A percentile compares a stretch with the other conserved stretches of the same genome.
phyloP scores from a whole-genome alignment of 53 echinoderm and acorn worm genomes.

The Actinopyga echinites region DNA sequence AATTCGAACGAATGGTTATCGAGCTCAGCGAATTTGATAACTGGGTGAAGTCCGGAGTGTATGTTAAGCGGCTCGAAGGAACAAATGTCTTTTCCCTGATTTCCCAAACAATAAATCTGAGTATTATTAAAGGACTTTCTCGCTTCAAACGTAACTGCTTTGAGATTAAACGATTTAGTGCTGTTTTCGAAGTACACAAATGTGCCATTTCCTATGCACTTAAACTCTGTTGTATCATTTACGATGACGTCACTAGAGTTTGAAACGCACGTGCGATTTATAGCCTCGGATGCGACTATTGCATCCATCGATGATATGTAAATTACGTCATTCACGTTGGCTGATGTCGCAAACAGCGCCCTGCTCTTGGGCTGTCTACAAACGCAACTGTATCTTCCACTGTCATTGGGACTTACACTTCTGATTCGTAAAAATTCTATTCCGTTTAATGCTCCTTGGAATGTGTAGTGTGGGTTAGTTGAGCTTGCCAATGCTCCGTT shows the following conservation, averaged over 20 bases:
- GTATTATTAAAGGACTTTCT: neutral
- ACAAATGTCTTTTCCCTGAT: neutral
- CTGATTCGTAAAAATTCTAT: neutral
- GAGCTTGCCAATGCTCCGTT: neutral
- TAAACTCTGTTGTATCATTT: neutral
- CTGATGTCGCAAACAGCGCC: neutral
- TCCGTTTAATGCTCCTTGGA: no score
- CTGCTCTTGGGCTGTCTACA: neutral
- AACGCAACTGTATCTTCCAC: neutral
- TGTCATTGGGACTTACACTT: neutral
- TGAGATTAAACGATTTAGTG: neutral
- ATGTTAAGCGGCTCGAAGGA: neutral
- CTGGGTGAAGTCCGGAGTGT: neutral
- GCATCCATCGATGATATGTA: neutral
- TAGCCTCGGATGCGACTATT: neutral
- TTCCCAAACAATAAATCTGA: neutral
- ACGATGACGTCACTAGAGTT: neutral
- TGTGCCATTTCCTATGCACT: neutral
- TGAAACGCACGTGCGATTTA: neutral
- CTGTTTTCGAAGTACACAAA: neutral
- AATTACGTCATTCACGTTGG: neutral
- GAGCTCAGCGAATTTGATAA: neutral
- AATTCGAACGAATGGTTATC: neutral
- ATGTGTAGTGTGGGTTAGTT: neutral
- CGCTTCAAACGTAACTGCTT: neutral